Base-by-base conservation (phyloP, 2,113 vertebrate species). In the Zingel zingel region DNA sequence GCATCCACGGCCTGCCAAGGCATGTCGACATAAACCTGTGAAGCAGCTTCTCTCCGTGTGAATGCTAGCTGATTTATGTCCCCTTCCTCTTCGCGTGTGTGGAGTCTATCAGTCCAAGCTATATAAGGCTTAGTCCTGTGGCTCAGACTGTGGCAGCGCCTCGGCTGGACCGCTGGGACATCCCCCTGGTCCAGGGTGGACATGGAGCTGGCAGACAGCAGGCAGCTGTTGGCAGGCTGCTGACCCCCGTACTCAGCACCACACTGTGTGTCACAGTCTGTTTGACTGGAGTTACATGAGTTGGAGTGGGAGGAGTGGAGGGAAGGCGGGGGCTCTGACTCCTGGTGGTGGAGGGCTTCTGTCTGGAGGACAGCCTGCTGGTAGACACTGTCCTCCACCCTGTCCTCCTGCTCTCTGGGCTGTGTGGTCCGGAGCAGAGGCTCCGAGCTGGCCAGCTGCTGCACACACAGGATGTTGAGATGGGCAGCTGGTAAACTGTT, bases 361-460 rank as follows among this genome's bases (percentile, higher is more conserved):
- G 93, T 90, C 83, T 94, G 92, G 21, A 94, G 93, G 63, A 76
- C 89, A 67, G 72, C 93, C 77, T 89, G 91, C 82, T 91, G 77
- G 39, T 91, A 95, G 81, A 87, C 33, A 7, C 33, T 12, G 1
- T 48, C 83, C 12, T 91, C 48, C 0, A 70, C 43, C 69, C 86
- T 88, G 45, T 87, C 94, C n/a, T 89, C 86, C 77, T 88, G 84
- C 10, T 39, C 93, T 0, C 5, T 83, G 14, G 74, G 76, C 4
- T 70, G 90, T 23, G 85, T 93, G 71, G 84, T 88, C 79, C 90
- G 74, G 1, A 94, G 84, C 87, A 95, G 70, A 79, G 94, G 91
- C 94, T 97, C 95, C 50, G 97, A 86, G 77, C 92, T 76, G 93
- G 95, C 56, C 86, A 96, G 47, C 89, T 96, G 86, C 93, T 96